Evolutionary conservation across 2,113 vertebrate genomes (phyloP), one percentile per base, ranked within the genome.

Genomic region (Chamaea fasciata): DNA sequence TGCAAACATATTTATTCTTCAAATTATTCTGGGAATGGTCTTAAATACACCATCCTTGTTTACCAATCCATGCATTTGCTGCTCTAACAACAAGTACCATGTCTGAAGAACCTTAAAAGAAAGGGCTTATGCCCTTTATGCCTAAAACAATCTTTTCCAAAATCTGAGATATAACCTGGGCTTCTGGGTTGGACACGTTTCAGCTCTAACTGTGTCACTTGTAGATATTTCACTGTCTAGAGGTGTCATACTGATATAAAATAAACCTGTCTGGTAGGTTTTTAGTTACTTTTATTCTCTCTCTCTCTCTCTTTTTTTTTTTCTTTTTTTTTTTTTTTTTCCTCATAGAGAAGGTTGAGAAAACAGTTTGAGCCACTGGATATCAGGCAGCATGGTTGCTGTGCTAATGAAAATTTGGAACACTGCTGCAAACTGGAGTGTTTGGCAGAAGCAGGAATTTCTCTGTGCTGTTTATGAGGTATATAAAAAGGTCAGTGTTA

Each of bases 401-500:
- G 24, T 76, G 73, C 68, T 96, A 83, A 94, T 89, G 95, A 92
- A 82, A 89, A 80, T 88, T 53, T 95, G 94, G 90, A 95, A 55
- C 6, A 5, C 59, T 5, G 2, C 16, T 89, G 71, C 50, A 67
- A 83, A 75, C 57, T 47, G 44, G 62, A 95, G 75, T 57, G 41
- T 53, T 94, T 89, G 95, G 85, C 87, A 95, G 68, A 83, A 81
- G 65, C 42, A 89, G 35, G 74, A 91, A 90, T 96, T 87, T 87
- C 59, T 93, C 76, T 94, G 31, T 81, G 84, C 76, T 90, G 68
- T 93, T 96, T 95, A 94, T 83, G 73, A 93, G 88, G 44, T 81
- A 57, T 94, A 65, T 93, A 77, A 91, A 95, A 94, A 91, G 68
- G 88, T 96, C 95, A 87, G 57, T 78, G 41, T 90, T 96, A 85